Evolutionary conservation across 2,113 vertebrate species (phyloP), one percentile per base, ranked within the genome.

Genomic region (Amazona guildingii): DNA sequence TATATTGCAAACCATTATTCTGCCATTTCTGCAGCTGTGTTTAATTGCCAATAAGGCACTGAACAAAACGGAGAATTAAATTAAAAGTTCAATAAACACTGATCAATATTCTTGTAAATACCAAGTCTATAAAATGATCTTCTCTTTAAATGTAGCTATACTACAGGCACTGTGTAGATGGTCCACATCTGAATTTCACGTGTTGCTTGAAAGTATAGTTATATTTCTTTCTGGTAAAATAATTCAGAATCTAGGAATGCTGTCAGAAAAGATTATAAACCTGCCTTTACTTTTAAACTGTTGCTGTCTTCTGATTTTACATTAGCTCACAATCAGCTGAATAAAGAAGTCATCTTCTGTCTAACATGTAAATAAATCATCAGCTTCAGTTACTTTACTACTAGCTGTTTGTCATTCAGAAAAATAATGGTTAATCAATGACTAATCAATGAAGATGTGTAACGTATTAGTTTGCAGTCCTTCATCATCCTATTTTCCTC

Each of bases 361-460:
- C 98, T 98, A 97, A 98, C 97, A 98, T 98, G 98, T 98, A 98
- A 98, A 98, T 98, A 98, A 98, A 98, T 98, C 98, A 98, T 96
- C 97, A 97, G 98, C 97, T 97, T 98, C 98, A 98, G 98, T 98
- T 98, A 98, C 98, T 98, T 98, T 98, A 98, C 98, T 97, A 95
- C 98, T 97, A 96, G 98, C 98, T 98, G 98, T 98, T 98, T 98
- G 98, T 98, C 98, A 98, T 98, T 98, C 97, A 98, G 98, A 96
- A 98, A 98, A 98, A 98, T 98, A 98, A 98, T 98, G 98, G 98
- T 98, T 98, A 98, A 98, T 98, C 98, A 98, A 98, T 98, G 97
- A 97, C 97, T 98, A 98, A 98, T 99, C 98, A 98, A 98, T 98
- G 98, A 98, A 98, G 98, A 98, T 98, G 98, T 98, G 98, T 98